phyloP scores from a whole-genome alignment of 2,888 invertebrate genomes.

The Diadegma fenestrale region DNA sequence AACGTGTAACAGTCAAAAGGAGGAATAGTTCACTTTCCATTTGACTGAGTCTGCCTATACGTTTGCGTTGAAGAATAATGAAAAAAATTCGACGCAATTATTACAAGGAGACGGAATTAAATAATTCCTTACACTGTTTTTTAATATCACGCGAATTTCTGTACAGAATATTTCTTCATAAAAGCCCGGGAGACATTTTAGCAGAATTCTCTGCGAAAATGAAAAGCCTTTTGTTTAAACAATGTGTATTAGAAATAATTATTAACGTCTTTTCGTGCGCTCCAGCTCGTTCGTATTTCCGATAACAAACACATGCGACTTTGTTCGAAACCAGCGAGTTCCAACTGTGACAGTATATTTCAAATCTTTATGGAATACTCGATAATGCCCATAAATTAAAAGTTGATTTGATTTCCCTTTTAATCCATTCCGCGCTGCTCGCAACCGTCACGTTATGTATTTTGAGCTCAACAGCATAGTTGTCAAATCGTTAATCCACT shows the following conservation, averaged over 20 bases:
- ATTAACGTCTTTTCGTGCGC: not conserved
- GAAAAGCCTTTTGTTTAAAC: not conserved
- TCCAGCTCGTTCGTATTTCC: not conserved
- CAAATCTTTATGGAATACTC: not conserved
- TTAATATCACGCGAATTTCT: not conserved
- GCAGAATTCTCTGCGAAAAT: not conserved
- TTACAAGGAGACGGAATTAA: not conserved
- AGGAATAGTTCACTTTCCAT: constrained; percentile 11
- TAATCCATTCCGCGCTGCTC: not conserved
- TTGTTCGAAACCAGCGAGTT: not conserved
- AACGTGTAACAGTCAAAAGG: not conserved
- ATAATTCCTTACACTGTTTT: not conserved
- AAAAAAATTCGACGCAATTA: not conserved
- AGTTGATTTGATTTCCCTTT: constrained; percentile 6
- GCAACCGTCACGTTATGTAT: constrained; percentile 17
- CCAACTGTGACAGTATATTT: not conserved
- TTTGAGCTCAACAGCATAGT: constrained; percentile 12
- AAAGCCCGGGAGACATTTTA: not conserved
- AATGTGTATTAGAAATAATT: not conserved
- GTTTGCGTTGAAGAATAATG: not conserved
- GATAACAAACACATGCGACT: not conserved
- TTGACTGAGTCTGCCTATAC: not conserved
- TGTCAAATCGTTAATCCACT: constrained; percentile 34
- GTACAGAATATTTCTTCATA: not conserved
- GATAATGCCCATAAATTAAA: not conserved